Evolutionary conservation across 2,888 invertebrate species (phyloP).

Genomic region (Pterostichus madidus): DNA sequence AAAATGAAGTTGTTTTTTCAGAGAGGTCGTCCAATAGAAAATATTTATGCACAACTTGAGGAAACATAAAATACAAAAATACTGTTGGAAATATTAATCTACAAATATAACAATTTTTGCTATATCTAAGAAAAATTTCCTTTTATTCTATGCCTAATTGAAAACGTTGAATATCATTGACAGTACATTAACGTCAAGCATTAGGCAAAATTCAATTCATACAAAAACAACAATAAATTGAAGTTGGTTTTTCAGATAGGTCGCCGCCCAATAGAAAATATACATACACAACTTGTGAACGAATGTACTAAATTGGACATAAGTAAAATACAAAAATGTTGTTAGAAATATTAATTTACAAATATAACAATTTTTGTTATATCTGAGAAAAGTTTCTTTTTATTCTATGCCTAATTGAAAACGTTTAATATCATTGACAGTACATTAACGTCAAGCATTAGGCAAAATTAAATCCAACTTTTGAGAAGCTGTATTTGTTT

Average conservation of each 20-base stretch:
- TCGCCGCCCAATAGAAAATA: too few relatives aligned
- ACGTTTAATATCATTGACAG: constrained; percentile 15
- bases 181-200: constrained; percentile 36
- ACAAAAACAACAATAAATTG: too few relatives aligned
- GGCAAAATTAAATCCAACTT: not conserved
- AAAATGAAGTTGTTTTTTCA: too few relatives aligned
- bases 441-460: constrained; percentile 42
- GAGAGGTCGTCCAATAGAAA: too few relatives aligned
- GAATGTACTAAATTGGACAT: too few relatives aligned
- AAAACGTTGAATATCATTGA: constrained; percentile 29
- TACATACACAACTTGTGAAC: too few relatives aligned
- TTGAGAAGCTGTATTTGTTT: too few relatives aligned
- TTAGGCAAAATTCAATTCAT: not conserved
- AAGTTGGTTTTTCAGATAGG: too few relatives aligned
- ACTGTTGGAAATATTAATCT: constrained; percentile 17
- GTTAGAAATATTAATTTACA: constrained; percentile 28
- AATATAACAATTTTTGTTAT: constrained; percentile 11
- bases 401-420: constrained; percentile 39
- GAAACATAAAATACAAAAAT: not conserved
- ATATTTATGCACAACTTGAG: too few relatives aligned
- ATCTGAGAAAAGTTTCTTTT: constrained; percentile 26
- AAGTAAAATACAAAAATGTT: not conserved
- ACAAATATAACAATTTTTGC: constrained; percentile 16
- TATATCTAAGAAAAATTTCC: constrained; percentile 23
- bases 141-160: constrained; percentile 36